phyloP scores from a whole-genome alignment of 2,113 vertebrate genomes.

The Pachycephala philippinensis region DNA sequence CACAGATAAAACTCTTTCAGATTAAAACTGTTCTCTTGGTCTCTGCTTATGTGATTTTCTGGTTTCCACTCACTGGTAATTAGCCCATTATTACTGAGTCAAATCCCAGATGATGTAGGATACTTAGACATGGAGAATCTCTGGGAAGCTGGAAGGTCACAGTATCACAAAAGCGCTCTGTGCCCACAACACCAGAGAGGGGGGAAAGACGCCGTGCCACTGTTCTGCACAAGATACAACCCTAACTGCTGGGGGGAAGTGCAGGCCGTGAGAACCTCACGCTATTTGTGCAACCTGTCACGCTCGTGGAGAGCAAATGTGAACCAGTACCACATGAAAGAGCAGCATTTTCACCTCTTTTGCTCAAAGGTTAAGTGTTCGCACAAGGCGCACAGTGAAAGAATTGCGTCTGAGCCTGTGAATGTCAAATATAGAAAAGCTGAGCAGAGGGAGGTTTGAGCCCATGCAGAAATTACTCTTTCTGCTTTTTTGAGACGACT shows the following conservation, averaged over 20 bases:
- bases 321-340: conserved; percentile 18
- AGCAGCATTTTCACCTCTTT: background rate
- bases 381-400: background rate
- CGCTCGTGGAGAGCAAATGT: background rate
- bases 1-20: background rate
- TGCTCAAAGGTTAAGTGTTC: background rate
- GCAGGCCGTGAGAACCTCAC: background rate
- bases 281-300: background rate
- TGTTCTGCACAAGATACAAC: background rate
- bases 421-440: background rate
- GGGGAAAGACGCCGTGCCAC: fast-evolving
- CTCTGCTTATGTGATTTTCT: background rate
- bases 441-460: background rate
- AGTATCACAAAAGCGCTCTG: background rate
- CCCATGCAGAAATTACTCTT: background rate
- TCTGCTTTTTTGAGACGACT: background rate
- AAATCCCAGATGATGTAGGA: background rate
- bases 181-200: background rate
- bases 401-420: background rate
- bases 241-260: background rate
- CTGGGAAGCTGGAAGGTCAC: background rate
- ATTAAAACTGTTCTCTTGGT: background rate
- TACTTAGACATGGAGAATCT: background rate
- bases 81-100: background rate
- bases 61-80: background rate